These are phyloP conservation scores for Eueides isabella DNA, from an alignment of 1,140 invertebrate genomes.

Conservation along the genomic window DNA sequence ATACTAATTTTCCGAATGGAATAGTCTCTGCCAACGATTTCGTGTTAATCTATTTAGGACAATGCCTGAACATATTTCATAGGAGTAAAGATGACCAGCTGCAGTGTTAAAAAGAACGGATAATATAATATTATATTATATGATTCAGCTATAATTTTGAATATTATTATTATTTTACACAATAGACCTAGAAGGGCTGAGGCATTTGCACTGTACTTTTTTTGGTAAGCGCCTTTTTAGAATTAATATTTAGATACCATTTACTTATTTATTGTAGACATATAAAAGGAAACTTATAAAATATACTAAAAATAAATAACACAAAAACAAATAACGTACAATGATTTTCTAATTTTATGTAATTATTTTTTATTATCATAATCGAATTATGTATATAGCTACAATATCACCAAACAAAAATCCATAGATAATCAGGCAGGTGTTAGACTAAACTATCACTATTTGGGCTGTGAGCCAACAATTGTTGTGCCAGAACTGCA, in stretches of 20 bases:
- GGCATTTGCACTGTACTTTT: too few species aligned
- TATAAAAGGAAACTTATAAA: too few species aligned
- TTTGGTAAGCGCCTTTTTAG: too few species aligned
- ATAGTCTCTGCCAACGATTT: background rate
- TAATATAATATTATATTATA: background rate
- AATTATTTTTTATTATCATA: too few species aligned
- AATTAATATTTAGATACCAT: too few species aligned
- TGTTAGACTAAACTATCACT: conserved; percentile 22
- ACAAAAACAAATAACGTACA: too few species aligned
- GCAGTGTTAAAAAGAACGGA: background rate
- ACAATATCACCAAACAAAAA: conserved; percentile 9
- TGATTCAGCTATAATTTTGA: background rate
- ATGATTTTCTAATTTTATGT: too few species aligned
- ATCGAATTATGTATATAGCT: too few species aligned
- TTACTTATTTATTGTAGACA: too few species aligned
- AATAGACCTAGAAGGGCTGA: too few species aligned
- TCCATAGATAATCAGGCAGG: conserved; percentile 23
- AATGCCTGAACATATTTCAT: conserved; percentile 17
- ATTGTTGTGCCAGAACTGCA: conserved; percentile 26
- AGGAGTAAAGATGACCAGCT: conserved; percentile 25
- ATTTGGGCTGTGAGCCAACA: conserved; percentile 26
- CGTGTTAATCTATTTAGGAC: background rate
- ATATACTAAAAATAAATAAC: too few species aligned
- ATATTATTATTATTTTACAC: background rate
- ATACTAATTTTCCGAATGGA: background rate